Base-by-base conservation (phyloP, 2,113 vertebrate species). In the Lucifuga dentata region DNA sequence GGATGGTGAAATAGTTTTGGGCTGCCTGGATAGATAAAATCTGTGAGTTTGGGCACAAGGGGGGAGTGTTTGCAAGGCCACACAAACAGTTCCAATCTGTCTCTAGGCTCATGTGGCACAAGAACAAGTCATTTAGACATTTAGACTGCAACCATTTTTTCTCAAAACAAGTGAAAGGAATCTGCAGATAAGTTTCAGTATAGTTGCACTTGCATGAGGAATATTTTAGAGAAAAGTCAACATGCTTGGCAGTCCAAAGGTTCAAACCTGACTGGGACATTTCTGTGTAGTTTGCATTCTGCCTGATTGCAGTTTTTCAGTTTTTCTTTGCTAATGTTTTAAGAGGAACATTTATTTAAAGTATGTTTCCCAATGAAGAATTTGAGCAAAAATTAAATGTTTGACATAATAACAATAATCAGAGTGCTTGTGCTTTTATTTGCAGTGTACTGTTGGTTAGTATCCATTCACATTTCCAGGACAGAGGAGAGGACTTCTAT, bases 51-150 rank as follows among this genome's bases (percentile, higher is more conserved):
- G 48, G 50, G 70, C 1, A 6, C 32, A 32, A 52, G 57, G 48
- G 63, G 57, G 55, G n/a, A n/a, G n/a, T 59, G 43, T 73, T 78
- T 77, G 68, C 49, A 76, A 79, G 62, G 68, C 81, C 62, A 80
- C 56, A 69, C 69, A 71, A 84, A 78, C 57, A 63, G 29, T 36
- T 78, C 53, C 62, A 75, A 26, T 60, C 52, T 72, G 65, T 35
- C 46, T 26, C 21, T 33, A 35, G 70, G 51, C 66, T 67, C 66
- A 50, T 3, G 6, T 40, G 40, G 29, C 36, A 44, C 32, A 49
- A 53, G 41, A 70, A 57, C 23, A 56, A n/a, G 10, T 67, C 45
- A 52, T 24, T 62, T 26, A 69, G 36, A 19, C 12, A 0, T n/a
- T n/a, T n/a, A n/a, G n/a, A n/a, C 20, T 26, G 13, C 3, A 36